A percentile compares a stretch with the other conserved stretches of the same genome.
Evolutionary conservation across 1,140 invertebrate species (phyloP).

Genomic region (Brachionus rotundiformis): DNA sequence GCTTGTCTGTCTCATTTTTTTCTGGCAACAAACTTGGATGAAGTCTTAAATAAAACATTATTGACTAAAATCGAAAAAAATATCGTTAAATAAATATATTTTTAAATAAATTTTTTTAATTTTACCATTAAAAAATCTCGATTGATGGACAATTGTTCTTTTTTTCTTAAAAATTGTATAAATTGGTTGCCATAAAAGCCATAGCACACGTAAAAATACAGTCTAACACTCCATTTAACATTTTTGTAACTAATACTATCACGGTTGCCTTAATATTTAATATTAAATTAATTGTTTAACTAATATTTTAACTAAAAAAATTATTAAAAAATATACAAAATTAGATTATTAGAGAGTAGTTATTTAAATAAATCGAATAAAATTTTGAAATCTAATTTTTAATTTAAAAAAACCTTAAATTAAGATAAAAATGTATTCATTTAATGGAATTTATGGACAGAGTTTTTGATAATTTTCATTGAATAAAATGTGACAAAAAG

Average conservation of each 20-base stretch:
- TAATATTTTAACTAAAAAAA: too few relatives aligned
- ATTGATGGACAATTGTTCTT: background rate
- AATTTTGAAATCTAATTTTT: too few relatives aligned
- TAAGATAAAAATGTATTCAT: too few relatives aligned
- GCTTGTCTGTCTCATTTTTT: constrained; percentile 39
- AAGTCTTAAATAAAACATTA: constrained; percentile 51
- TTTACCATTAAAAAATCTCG: constrained; percentile 11
- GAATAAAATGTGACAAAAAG: too few relatives aligned
- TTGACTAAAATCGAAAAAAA: constrained; percentile 37
- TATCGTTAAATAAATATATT: background rate
- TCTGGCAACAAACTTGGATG: constrained; percentile 23
- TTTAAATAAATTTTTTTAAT: background rate
- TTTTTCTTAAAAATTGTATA: constrained; percentile 40
- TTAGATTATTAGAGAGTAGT: too few relatives aligned
- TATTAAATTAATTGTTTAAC: too few relatives aligned
- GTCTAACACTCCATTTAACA: constrained; percentile 27
- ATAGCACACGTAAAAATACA: constrained; percentile 40
- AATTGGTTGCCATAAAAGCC: constrained; percentile 7
- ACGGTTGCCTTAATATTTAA: background rate
- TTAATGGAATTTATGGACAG: too few relatives aligned
- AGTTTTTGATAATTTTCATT: too few relatives aligned
- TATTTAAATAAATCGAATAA: too few relatives aligned
- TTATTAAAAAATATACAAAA: too few relatives aligned
- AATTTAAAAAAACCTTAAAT: too few relatives aligned
- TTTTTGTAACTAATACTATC: constrained; percentile 6